Percentiles rank a stretch among this genome's conserved stretches.
Evolutionary conservation across 2,888 invertebrate species (phyloP).

Genomic region (Pristionchus entomophagus): DNA sequence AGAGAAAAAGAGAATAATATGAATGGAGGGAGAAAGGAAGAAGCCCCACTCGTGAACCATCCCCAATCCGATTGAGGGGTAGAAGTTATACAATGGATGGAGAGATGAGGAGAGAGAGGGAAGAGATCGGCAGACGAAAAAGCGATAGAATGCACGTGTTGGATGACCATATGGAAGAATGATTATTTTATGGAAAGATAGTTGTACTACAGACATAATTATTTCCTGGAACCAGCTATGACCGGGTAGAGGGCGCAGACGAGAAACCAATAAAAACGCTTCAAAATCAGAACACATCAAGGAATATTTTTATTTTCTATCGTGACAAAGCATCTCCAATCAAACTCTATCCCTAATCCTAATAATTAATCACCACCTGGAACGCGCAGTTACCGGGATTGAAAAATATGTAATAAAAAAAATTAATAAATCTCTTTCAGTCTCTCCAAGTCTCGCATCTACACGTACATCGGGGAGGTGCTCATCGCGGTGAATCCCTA

Average conservation of each 20-base stretch:
- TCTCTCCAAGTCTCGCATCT: slow-evolving; percentile 91
- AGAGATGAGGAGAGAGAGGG: background rate
- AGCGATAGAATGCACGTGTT: background rate
- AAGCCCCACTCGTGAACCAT: slow-evolving; percentile 15
- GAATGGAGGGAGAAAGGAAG: slow-evolving; percentile 38
- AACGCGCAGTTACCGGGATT: background rate
- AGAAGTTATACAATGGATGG: slow-evolving; percentile 14
- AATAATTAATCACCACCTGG: background rate
- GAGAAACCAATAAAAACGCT: too few relatives aligned
- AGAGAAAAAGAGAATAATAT: slow-evolving; percentile 7
- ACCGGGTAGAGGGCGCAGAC: too few relatives aligned
- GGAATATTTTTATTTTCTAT: too few relatives aligned
- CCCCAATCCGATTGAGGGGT: slow-evolving; percentile 18
- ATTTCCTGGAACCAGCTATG: too few relatives aligned
- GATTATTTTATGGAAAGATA: background rate
- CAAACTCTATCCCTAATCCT: too few relatives aligned
- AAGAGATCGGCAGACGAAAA: slow-evolving; percentile 18
- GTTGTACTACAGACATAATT: background rate
- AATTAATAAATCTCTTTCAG: slow-evolving; percentile 79
- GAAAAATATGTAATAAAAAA: background rate
- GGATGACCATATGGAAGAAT: background rate
- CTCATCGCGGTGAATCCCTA: slow-evolving; percentile 96
- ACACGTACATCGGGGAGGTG: slow-evolving; percentile 98
- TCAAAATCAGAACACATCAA: too few relatives aligned
- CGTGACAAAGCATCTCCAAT: too few relatives aligned